These are phyloP conservation scores for Paguma larvata DNA, from an alignment of 2,797 vertebrate genomes.

Conservation along the genomic window DNA sequence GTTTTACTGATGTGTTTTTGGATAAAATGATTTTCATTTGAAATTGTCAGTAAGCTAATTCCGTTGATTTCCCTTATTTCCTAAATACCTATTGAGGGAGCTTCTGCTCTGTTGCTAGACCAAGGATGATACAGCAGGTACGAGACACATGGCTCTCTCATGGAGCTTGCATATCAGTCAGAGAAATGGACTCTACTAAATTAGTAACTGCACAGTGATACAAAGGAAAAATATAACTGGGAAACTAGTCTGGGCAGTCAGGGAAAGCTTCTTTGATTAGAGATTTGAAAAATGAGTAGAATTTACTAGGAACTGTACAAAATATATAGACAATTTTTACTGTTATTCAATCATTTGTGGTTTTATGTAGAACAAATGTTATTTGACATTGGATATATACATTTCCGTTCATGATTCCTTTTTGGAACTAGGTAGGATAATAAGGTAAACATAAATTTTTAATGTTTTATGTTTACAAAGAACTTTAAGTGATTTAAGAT, in stretches of 20 bases:
- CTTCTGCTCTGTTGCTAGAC: neutral
- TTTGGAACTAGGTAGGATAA: constrained; percentile 7
- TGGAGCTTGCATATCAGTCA: neutral
- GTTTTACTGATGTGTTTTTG: neutral
- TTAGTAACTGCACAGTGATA: neutral
- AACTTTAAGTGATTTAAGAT: neutral
- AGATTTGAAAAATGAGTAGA: constrained; percentile 23
- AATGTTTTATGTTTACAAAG: neutral
- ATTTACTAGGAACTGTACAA: neutral
- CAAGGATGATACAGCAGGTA: neutral
- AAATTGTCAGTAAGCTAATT: neutral
- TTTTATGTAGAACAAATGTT: neutral
- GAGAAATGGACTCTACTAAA: neutral
- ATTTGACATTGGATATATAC: neutral
- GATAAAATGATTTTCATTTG: neutral
- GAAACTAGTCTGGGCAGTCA: neutral
- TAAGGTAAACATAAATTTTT: neutral
- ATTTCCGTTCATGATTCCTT: constrained; percentile 34
- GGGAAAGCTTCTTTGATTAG: neutral
- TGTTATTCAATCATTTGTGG: neutral
- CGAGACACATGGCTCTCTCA: neutral
- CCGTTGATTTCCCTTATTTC: neutral
- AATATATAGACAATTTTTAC: neutral
- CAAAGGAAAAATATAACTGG: neutral
- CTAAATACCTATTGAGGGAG: neutral